Base-by-base conservation (phyloP, 2,797 vertebrate genomes). In the Carapus acus region DNA sequence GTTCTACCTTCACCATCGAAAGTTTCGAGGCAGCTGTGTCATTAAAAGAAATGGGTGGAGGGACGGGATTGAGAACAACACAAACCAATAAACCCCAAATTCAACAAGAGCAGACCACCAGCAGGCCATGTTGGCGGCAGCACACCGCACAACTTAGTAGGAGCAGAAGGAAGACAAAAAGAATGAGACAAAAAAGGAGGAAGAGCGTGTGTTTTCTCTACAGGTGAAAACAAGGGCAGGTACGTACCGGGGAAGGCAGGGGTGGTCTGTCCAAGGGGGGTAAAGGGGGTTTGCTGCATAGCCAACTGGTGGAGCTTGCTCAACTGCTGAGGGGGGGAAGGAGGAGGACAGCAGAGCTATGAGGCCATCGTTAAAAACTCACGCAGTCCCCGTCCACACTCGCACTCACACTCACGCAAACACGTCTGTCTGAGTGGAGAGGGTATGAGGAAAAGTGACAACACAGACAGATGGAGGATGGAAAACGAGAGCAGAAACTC, bases 231-330 rank as follows among this genome's bases (percentile, higher is more conserved):
- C 91, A 87, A 94, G 83, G 81, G 83, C 91, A 92, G 93, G 93
- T 96, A 96, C 94, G 93, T 96, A 96, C 94, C 93, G 88, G 94
- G 94, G 91, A 96, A 96, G 91, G 93, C 93, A 89, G 93, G 93
- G 93, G 92, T 94, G 93, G 93, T 95, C 93, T 96, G 93, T 95
- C 93, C 93, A 78, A 96, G 93, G 89, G 93, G 92, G 92, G 91
- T 94, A 94, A 95, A 95, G 83, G 93, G 93, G 92, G 92, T 92
- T 94, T 96, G 93, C 93, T 95, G 93, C 93, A 94, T 93, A 93
- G 93, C 93, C 93, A 95, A 89, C 93, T 94, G 94, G 93, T 95
- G 93, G 91, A 96, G 93, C 93, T 96, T 96, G 93, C 92, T 96
- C 93, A 96, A 92, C 93, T 96, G 94, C 94, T 95, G 92, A 90